Evolutionary conservation across 2,888 invertebrate species (phyloP).

Genomic region (Carcina quercana): DNA sequence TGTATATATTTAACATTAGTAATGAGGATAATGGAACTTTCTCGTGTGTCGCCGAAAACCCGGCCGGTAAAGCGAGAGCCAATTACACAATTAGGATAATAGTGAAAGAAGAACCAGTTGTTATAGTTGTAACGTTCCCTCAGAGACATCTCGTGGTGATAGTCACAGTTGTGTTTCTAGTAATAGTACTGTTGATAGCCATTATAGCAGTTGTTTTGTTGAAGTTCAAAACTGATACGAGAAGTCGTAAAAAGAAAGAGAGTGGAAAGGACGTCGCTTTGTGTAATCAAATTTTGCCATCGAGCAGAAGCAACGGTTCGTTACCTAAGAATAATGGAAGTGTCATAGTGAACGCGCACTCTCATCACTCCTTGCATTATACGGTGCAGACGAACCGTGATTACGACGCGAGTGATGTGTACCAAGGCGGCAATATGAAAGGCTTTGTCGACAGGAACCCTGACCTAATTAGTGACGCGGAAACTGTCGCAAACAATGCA

Average conservation of each 20-base stretch:
- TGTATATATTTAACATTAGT: constrained; percentile 85
- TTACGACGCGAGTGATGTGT: constrained; percentile 72
- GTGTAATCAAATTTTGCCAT: constrained; percentile 70
- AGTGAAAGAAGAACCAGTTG: constrained; percentile 81
- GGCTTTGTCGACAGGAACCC: constrained; percentile 81
- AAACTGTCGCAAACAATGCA: constrained; percentile 71
- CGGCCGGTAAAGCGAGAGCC: constrained; percentile 84
- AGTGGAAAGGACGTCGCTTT: constrained; percentile 77
- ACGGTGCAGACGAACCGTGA: constrained; percentile 65
- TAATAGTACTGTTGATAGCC: constrained; percentile 78
- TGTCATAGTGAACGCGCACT: constrained; percentile 70
- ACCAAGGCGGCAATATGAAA: constrained; percentile 66
- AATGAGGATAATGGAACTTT: constrained; percentile 90
- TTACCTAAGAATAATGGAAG: constrained; percentile 73
- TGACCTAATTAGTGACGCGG: constrained; percentile 86
- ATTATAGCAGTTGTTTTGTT: constrained; percentile 79
- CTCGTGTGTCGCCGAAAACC: constrained; percentile 89
- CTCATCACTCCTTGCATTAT: constrained; percentile 72
- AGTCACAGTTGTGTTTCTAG: constrained; percentile 77
- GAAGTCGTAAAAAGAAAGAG: constrained; percentile 70
- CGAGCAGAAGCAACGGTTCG: constrained; percentile 60
- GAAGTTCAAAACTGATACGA: constrained; percentile 67
- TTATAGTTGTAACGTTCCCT: constrained; percentile 79
- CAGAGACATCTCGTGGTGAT: constrained; percentile 82
- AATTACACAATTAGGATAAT: constrained; percentile 88